These are phyloP conservation scores for Petrocephalus schoutedeni DNA, from an alignment of 2,797 vertebrate genomes.

Conservation along the genomic window DNA sequence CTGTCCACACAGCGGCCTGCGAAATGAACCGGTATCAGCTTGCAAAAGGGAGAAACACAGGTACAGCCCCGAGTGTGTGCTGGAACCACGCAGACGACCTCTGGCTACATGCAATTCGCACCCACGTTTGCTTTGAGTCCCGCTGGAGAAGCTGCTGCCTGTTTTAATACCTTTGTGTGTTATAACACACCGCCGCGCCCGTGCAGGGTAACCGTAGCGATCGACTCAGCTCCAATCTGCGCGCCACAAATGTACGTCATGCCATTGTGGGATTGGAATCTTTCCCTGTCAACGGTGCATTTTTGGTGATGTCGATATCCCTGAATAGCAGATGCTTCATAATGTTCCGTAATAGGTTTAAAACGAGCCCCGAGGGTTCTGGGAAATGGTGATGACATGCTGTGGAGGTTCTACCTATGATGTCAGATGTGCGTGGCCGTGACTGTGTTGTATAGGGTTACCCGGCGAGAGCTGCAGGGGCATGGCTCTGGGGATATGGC, in stretches of 20 bases:
- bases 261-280: not conserved
- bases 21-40: not conserved
- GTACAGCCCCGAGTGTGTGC: not conserved
- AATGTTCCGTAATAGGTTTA: conserved; percentile 19
- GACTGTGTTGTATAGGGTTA: conserved; percentile 1
- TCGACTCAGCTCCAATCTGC: conserved; percentile 7
- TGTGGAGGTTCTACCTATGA: conserved; percentile 8
- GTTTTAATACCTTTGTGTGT: not conserved
- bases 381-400: conserved; percentile 11
- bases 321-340: conserved; percentile 17
- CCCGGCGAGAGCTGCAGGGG: not conserved
- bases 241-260: not conserved
- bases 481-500: not conserved
- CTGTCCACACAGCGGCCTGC: not conserved
- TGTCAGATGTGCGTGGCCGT: not conserved
- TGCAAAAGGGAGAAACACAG: not conserved
- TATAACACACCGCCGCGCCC: not conserved
- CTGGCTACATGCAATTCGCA: not conserved
- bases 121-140: not conserved
- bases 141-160: not conserved
- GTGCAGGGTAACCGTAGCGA: not conserved
- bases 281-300: conserved; percentile 1
- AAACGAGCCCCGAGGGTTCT: conserved; percentile 6
- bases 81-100: not conserved
- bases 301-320: not conserved